These are phyloP conservation scores for Drosophila ironensis DNA, from an alignment of 1,140 invertebrate genomes.

Conservation along the genomic window DNA sequence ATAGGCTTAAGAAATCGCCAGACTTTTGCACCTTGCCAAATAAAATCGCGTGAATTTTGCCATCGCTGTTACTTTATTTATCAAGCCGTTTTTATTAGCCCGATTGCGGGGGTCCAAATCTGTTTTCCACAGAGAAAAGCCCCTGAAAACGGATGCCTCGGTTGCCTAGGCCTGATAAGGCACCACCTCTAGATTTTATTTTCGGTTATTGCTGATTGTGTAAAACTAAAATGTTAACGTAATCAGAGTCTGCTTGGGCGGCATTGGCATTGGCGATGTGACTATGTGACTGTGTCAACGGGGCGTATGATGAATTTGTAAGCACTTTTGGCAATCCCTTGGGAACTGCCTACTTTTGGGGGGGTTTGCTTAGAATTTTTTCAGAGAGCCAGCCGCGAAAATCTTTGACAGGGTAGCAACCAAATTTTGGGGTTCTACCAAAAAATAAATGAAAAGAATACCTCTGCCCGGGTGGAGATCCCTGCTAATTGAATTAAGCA, in stretches of 20 bases:
- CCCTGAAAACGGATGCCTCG: neutral
- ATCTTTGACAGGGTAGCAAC: neutral
- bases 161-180: constrained; percentile 41
- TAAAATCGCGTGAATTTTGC: constrained; percentile 35
- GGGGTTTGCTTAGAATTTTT: neutral
- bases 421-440: constrained; percentile 4
- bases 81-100: neutral
- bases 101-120: constrained; percentile 5
- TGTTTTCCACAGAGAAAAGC: neutral
- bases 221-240: constrained; percentile 15
- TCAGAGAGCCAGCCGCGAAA: neutral
- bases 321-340: neutral
- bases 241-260: constrained; percentile 4
- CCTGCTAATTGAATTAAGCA: constrained; percentile 70
- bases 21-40: constrained; percentile 26
- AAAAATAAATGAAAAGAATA: constrained; percentile 11
- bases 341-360: constrained; percentile 37
- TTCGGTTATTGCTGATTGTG: constrained; percentile 20
- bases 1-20: constrained; percentile 21
- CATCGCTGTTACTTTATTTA: neutral
- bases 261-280: constrained; percentile 23
- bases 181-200: constrained; percentile 6
- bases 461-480: constrained; percentile 3
- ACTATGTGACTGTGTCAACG: constrained; percentile 33
- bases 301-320: constrained; percentile 24